Evolutionary conservation across 2,888 invertebrate species (phyloP), one percentile per base, ranked within the genome.

Genomic region (Balanococcus diminutus): DNA sequence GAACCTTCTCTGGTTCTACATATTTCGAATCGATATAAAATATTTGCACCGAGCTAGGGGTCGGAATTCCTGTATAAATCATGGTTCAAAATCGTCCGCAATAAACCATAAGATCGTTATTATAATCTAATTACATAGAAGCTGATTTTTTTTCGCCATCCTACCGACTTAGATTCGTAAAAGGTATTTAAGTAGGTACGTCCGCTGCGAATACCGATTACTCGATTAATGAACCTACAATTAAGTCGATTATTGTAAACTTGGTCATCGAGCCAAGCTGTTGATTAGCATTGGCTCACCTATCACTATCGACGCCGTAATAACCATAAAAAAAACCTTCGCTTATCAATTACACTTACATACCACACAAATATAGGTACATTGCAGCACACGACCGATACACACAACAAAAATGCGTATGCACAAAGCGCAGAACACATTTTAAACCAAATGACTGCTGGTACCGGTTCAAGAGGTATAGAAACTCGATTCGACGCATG

Each of bases 251-350:
- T 75, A 75, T 32, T 75, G 25, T 51, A 56, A 56, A 56, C 56
- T 56, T 56, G 56, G 32, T 79, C 28, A 67, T 67, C 67, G 75
- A 79, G 36, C 36, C 36, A 79, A 79, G 31, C 75, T 19, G 36
- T 79, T 79, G 75, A 79, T 67, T 67, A 67, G 67, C 67, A 67
- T 67, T 67, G 67, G 28, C 28, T 67, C 67, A 28, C 67, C 28
- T 16, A 25, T 67, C 67, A n/a, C n/a, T n/a, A n/a, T n/a, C 14
- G 28, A 28, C 56, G 67, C 28, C 8, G 67, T 67, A 67, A 67
- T 67, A 67, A 67, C 67, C 67, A 67, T 67, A 67, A 67, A 67
- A 46, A 67, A 28, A n/a, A 28, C 16, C 9, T 67, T 67, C 14
- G 28, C 28, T 67, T 67, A 67, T 67, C 67, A 67, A 67, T 67